Conservation (phyloP, 2,113 vertebrate genomes). For the Mesembrinibis cayennensis region DNA sequence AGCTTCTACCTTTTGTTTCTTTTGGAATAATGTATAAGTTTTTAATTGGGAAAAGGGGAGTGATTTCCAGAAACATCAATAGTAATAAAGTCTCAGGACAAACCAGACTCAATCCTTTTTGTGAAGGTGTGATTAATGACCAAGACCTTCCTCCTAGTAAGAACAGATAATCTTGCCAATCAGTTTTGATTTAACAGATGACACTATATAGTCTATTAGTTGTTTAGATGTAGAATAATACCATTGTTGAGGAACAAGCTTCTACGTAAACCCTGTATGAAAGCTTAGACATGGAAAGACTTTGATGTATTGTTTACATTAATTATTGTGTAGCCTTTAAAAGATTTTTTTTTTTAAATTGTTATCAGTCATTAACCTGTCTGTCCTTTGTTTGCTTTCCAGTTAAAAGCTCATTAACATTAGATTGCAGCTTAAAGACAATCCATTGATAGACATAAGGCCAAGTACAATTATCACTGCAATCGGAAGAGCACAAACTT, state of each 20-base stretch:
- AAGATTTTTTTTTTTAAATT: background rate
- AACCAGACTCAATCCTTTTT: background rate
- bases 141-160: constrained; percentile 40
- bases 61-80: background rate
- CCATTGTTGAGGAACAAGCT: constrained; percentile 48
- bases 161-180: constrained; percentile 46
- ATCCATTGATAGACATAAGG: background rate
- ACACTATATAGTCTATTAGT: constrained; percentile 17
- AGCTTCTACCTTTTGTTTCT: background rate
- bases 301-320: constrained; percentile 57
- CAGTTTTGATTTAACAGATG: constrained; percentile 62
- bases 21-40: background rate
- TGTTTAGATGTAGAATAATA: constrained; percentile 70
- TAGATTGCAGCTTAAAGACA: background rate
- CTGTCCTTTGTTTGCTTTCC: constrained; percentile 34
- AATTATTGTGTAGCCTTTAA: constrained; percentile 26
- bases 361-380: constrained; percentile 26
- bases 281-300: constrained; percentile 20
- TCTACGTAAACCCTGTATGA: constrained; percentile 23
- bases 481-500: background rate
- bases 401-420: constrained; percentile 47
- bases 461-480: background rate
- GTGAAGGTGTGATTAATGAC: constrained; percentile 66
- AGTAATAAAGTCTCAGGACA: background rate
- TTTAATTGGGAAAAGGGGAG: background rate